Percentiles rank a stretch among this genome's conserved stretches.
These are phyloP conservation scores for Hemiprocne comata DNA, from an alignment of 2,113 vertebrate species.

Conservation along the genomic window DNA sequence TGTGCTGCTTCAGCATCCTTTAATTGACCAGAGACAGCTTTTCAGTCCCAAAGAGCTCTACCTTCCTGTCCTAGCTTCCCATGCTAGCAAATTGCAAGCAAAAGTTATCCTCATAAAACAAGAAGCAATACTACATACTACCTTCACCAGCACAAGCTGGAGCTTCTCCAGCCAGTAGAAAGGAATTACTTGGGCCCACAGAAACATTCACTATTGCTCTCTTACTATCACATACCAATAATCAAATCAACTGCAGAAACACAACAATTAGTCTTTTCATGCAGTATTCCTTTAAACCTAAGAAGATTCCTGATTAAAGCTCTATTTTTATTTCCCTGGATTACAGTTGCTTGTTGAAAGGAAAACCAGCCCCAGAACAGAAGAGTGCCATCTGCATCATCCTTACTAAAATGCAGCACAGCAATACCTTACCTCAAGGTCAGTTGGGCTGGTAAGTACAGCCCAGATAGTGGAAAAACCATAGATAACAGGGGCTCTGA, in stretches of 20 bases:
- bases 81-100: not conserved
- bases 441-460: not conserved
- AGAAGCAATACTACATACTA: accelerated
- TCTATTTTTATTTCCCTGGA: not conserved
- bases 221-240: not conserved
- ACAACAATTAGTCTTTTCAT: accelerated
- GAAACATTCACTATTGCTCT: not conserved
- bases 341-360: not conserved
- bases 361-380: not conserved
- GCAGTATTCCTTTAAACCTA: not conserved
- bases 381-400: not conserved
- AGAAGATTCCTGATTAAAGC: not conserved
- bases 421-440: not conserved
- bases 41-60: conserved; percentile 23
- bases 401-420: not conserved
- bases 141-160: not conserved
- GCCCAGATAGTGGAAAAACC: not conserved
- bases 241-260: not conserved
- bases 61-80: not conserved
- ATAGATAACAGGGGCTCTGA: not conserved
- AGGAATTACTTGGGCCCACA: not conserved
- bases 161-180: not conserved
- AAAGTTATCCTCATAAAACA: not conserved
- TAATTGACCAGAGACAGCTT: conserved; percentile 34
- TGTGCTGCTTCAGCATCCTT: conserved; percentile 39